These are phyloP conservation scores for Ctenicera cuprea DNA, from an alignment of 2,888 invertebrate species.

Conservation along the genomic window DNA sequence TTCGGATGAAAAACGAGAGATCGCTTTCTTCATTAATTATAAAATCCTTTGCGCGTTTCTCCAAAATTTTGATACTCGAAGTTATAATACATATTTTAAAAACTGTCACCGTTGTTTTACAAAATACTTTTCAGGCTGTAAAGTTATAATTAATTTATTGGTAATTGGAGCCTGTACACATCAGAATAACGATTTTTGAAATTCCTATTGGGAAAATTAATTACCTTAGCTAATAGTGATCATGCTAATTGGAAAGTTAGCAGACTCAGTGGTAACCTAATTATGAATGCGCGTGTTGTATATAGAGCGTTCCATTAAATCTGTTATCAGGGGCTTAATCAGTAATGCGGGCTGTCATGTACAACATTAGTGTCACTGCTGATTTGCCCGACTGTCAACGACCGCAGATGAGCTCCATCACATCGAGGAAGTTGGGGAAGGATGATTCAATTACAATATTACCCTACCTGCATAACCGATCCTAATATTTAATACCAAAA, in stretches of 20 bases:
- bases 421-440: conserved; percentile 42
- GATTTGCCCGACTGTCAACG: conserved; percentile 66
- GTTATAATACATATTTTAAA: no score
- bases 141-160: no score
- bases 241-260: conserved; percentile 69
- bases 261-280: conserved; percentile 68
- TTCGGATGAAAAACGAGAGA: no score
- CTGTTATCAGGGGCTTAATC: conserved; percentile 71
- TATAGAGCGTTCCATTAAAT: conserved; percentile 71
- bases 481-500: conserved; percentile 22
- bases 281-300: conserved; percentile 69
- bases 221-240: conserved; percentile 55
- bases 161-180: no score
- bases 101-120: no score
- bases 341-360: conserved; percentile 71
- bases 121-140: no score
- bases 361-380: conserved; percentile 70
- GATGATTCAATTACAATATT: conserved; percentile 53
- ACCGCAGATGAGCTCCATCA: conserved; percentile 57
- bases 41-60: no score
- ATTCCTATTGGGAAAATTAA: conserved; percentile 43
- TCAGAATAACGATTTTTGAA: conserved; percentile 12
- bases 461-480: conserved; percentile 46
- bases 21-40: no score
- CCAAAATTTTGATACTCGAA: no score